Conservation (phyloP, 2,888 invertebrate species). For the Ganaspis brasiliensis region DNA sequence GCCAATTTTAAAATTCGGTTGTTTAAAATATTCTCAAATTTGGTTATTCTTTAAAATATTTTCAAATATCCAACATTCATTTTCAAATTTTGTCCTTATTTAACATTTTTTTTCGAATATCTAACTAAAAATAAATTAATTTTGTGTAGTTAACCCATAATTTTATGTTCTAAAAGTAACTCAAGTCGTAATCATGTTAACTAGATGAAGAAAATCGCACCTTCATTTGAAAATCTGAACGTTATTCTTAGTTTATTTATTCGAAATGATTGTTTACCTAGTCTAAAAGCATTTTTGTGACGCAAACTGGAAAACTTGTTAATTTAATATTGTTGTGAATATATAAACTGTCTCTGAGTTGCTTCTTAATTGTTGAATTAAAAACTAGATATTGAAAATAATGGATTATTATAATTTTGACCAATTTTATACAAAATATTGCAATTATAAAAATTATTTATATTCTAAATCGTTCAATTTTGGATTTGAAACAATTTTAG, state of each 20-base stretch:
- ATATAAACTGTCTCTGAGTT: neutral
- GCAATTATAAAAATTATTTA: too few relatives aligned
- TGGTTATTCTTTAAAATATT: too few relatives aligned
- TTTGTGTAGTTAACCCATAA: neutral
- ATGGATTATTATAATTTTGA: neutral
- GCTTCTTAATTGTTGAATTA: neutral
- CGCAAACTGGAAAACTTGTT: conserved; percentile 1
- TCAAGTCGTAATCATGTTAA: neutral
- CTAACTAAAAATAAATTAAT: too few relatives aligned
- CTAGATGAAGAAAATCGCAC: neutral
- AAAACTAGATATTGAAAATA: neutral
- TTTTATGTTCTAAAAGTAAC: neutral
- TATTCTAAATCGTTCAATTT: too few relatives aligned
- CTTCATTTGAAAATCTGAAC: neutral
- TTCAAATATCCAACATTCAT: too few relatives aligned
- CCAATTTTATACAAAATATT: too few relatives aligned
- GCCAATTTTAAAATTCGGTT: neutral
- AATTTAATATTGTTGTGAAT: conserved; percentile 9
- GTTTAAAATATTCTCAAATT: too few relatives aligned
- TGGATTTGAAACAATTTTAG: too few relatives aligned
- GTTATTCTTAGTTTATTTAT: conserved; percentile 1
- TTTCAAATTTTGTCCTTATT: too few relatives aligned
- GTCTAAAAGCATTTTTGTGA: neutral
- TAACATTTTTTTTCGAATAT: too few relatives aligned
- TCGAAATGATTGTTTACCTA: neutral